Evolutionary conservation across 2,113 vertebrate species (phyloP), one percentile per base, ranked within the genome.

Genomic region (Cricetomys ansorgei): DNA sequence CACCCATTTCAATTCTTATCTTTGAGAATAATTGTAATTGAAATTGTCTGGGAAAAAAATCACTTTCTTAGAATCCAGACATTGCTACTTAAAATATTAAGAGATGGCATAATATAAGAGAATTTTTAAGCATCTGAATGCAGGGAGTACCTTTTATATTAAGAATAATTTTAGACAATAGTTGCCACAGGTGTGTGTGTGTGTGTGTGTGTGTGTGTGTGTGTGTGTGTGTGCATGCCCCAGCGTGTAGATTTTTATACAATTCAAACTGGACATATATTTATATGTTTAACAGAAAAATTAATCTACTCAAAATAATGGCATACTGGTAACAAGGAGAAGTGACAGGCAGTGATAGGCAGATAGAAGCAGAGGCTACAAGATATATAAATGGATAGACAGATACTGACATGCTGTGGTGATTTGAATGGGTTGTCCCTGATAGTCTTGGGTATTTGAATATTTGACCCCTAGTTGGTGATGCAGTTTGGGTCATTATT

Each of bases 1-100:
- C 0, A 57, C 3, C n/a, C 27, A 23, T 79, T 96, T 86, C 21
- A 75, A 69, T 64, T 70, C 53, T 57, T 75, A 55, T 57, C 59
- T 57, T 76, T 73, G n/a, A 13, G 1, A 45, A 69, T 77, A 16
- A 55, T 19, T 55, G 8, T 80, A 55, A 85, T 64, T 91, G n/a
- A 93, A 91, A 96, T 73, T 4, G 67, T 62, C 62, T 84, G 57
- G 23, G 29, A 10, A 37, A n/a, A 76, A 87, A 40, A 11, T 21
- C 4, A 15, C 37, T 43, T 92, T 85, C 21, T 81, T 40, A 15
- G 11, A 50, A 88, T 43, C 27, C 21, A 34, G 62, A 53, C 31
- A 87, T 90, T 92, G 23, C 34, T 80, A n/a, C 81, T 96, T 29
- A 64, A 77, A 93, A 94, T 80, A 65, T 11, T 75, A 91, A 31